Evolutionary conservation across 1,140 invertebrate species (phyloP).

Genomic region (Drosophila orena): DNA sequence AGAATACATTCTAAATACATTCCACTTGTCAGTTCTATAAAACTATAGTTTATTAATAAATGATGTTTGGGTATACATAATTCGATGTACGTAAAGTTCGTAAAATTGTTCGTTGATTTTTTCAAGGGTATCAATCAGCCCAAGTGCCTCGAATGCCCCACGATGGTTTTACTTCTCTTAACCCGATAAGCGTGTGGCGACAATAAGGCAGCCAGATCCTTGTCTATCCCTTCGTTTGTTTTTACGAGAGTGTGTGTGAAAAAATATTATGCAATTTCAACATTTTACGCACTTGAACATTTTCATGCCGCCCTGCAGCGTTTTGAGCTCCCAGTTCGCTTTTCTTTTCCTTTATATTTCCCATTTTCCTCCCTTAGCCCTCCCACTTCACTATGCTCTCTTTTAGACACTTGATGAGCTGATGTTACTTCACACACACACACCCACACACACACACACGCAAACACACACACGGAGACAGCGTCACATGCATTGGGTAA

Average conservation of each 20-base stretch:
- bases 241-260: constrained; percentile 29
- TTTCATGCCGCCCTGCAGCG: constrained; percentile 61
- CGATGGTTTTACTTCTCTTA: constrained; percentile 46
- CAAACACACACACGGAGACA: background rate
- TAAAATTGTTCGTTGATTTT: background rate
- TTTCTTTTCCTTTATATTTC: constrained; percentile 13
- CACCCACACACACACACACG: constrained; percentile 22
- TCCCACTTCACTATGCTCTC: constrained; percentile 42
- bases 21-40: too few species aligned
- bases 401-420: constrained; percentile 67
- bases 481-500: constrained; percentile 26
- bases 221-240: constrained; percentile 41
- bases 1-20: too few species aligned
- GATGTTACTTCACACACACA: constrained; percentile 15
- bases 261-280: constrained; percentile 81
- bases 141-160: background rate
- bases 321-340: constrained; percentile 38
- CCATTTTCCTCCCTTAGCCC: constrained; percentile 8
- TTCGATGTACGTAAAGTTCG: background rate
- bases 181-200: constrained; percentile 61
- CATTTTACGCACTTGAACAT: constrained; percentile 67
- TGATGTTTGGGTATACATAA: too few species aligned
- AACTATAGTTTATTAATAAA: too few species aligned
- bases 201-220: constrained; percentile 51
- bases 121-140: constrained; percentile 15